phyloP scores from a whole-genome alignment of 2,797 vertebrate genomes.

The Enteromius trimaculatus region DNA sequence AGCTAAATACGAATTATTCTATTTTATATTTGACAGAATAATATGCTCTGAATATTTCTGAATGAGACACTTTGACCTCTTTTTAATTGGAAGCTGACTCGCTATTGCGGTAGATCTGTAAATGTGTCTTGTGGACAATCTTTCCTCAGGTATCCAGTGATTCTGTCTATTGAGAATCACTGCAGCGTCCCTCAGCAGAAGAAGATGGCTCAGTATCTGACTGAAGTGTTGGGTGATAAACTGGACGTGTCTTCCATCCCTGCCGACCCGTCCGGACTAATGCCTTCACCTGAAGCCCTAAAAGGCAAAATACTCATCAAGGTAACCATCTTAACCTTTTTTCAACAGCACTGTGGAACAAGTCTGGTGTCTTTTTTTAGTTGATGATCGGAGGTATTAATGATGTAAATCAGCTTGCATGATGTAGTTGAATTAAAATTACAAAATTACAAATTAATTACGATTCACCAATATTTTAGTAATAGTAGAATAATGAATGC shows the following conservation, averaged over 20 bases:
- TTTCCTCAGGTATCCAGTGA: conserved; percentile 88
- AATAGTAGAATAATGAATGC: background rate
- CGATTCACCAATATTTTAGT: background rate
- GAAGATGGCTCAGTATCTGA: conserved; percentile 95
- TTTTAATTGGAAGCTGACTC: background rate
- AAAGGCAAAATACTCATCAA: conserved; percentile 96
- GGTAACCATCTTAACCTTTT: conserved; percentile 71
- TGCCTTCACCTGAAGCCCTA: conserved; percentile 91
- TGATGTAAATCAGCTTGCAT: background rate
- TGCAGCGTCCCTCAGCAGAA: conserved; percentile 96
- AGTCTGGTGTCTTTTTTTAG: background rate
- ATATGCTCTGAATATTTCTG: background rate
- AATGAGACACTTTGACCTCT: background rate
- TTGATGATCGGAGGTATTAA: background rate
- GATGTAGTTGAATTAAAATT: background rate
- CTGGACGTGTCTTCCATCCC: conserved; percentile 86
- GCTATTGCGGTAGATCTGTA: background rate
- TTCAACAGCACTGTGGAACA: background rate
- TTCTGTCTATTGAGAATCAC: conserved; percentile 97
- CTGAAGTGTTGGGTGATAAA: conserved; percentile 90
- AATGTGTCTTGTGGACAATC: background rate
- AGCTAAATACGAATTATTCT: too few species aligned
- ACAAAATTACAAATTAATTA: too few species aligned
- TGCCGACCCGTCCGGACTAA: conserved; percentile 74
- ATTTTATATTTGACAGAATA: background rate